Evolutionary conservation across 1,140 invertebrate genomes (phyloP), one percentile per base, ranked within the genome.

Genomic region (Ladona fulva): DNA sequence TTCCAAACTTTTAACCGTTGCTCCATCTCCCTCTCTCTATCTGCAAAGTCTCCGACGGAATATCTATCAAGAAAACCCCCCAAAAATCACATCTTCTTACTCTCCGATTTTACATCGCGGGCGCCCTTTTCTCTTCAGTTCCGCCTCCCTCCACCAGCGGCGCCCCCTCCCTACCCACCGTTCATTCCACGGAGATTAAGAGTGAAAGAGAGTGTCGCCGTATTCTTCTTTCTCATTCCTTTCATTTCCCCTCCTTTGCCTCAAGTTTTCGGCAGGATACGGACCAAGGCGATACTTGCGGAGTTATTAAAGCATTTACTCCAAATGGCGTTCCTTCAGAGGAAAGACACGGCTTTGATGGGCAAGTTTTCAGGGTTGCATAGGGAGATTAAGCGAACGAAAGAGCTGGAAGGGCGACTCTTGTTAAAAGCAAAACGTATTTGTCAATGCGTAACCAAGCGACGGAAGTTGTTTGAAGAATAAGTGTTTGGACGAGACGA

Each of bases 241-340:
- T 66, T 22, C 52, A 19, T 22, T 19, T 22, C 14, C 52, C 52
- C 52, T 66, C 52, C 52, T 19, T 66, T 22, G 52, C 1, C 52
- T 66, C 52, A 37, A 37, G 3, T 22, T 66, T 66, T 16, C 52
- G n/a, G n/a, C n/a, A n/a, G n/a, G n/a, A n/a, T n/a, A n/a, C n/a
- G 52, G 52, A 66, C 52, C 16, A 12, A 16, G 52, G 52, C n/a
- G 52, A 66, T 66, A 22, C 52, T 66, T 37, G 16, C 12, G 52
- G 52, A 66, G 52, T 66, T 66, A 66, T 66, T 66, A 66, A 66
- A 66, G 52, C 52, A 66, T 66, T 66, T 66, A 12, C 52, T 66
- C 16, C 16, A 22, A 66, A 66, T 66, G 52, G 12, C 12, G 52
- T 66, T 66, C 52, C 52, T 66, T 66, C 16, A 22, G 52, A 66